Percentiles rank a stretch among this genome's conserved stretches.
These are phyloP conservation scores for Lacerta viridis DNA, from an alignment of 2,797 vertebrate genomes.

Conservation along the genomic window DNA sequence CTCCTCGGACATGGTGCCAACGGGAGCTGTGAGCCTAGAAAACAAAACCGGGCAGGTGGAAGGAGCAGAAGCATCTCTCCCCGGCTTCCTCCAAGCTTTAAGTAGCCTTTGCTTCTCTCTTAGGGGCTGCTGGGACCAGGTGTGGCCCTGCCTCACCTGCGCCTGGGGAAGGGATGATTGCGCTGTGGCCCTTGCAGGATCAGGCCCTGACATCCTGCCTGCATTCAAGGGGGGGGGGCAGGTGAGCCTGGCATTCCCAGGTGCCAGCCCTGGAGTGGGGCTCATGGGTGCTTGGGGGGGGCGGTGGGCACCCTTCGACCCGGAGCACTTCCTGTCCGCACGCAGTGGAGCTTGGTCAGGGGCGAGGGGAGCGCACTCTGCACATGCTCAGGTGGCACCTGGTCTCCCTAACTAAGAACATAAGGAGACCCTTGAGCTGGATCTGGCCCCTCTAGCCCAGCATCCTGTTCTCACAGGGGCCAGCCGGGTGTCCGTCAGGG, in stretches of 20 bases:
- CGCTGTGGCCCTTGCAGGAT: too few species aligned
- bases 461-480: too few species aligned
- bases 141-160: neutral
- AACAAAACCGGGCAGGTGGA: neutral
- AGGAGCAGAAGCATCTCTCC: rapidly evolving
- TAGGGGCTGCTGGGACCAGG: neutral
- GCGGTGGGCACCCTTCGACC: neutral
- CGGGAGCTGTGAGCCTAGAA: too few species aligned
- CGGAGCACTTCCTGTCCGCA: neutral
- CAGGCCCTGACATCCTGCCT: too few species aligned
- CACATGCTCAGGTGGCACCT: too few species aligned
- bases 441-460: too few species aligned
- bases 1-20: neutral
- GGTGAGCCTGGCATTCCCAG: too few species aligned
- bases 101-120: neutral
- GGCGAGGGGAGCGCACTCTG: too few species aligned
- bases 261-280: neutral
- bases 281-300: neutral
- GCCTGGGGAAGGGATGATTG: neutral
- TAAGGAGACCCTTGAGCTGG: too few species aligned
- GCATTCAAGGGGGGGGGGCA: neutral
- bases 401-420: too few species aligned
- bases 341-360: neutral
- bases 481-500: too few species aligned
- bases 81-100: neutral